Base-by-base conservation (phyloP, 2,113 vertebrate genomes). In the Psilopsiagon aurifrons region DNA sequence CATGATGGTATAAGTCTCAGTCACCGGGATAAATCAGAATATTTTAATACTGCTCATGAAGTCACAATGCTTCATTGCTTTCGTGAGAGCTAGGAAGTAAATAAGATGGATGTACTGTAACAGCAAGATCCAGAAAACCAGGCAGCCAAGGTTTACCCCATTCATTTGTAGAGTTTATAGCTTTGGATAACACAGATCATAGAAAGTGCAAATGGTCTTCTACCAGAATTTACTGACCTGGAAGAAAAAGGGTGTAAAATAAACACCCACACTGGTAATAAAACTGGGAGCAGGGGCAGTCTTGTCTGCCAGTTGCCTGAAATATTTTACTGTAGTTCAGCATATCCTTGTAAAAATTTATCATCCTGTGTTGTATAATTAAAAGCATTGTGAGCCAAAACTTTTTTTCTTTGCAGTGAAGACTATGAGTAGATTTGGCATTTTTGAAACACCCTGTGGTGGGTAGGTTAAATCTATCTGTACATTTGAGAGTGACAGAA, bases 141-240 rank as follows among this genome's bases (percentile, higher is more conserved):
- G 79, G 73, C 57, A 93, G 85, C 35, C 76, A 89, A 94, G 74
- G 90, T 86, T 91, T 96, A 10, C 15, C 92, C 78, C 75, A 37
- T 92, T 94, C 84, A 93, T 95, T 94, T 95, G 54, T 96, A 75
- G 94, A 94, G 88, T 96, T 95, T 94, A 94, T 91, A 94, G 70
- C 62, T 86, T 86, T 76, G 55, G 60, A 90, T 94, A 95, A 89
- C 68, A 92, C 19, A 90, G 46, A 73, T 28, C 17, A 10, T 81
- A 92, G 74, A 87, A 94, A 81, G 86, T 92, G 46, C 96, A 97
- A 97, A 96, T 95, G 70, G 68, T 84, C 52, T 62, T 81, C 74
- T 88, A 88, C 68, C 39, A 94, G 71, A 91, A 96, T 95, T 95
- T 96, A 97, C 90, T 96, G 86, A 96, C 89, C 92, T 97, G 93